Percentiles rank a stretch among this genome's conserved stretches.
phyloP scores from a whole-genome alignment of 2,888 invertebrate genomes.

The Trachelus iudaicus region DNA sequence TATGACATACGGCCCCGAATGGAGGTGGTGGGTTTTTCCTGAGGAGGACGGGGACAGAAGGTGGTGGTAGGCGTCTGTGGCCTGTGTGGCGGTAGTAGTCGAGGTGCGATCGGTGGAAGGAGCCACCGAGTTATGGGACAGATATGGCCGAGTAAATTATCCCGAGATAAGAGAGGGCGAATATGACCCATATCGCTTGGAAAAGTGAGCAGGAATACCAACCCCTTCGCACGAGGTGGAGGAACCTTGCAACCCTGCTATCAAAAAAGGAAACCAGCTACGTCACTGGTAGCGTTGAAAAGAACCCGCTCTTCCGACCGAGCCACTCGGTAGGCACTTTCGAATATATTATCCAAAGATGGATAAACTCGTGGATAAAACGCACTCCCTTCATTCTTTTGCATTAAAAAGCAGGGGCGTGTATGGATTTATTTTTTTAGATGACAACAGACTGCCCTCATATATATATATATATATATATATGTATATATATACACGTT shows the following conservation, averaged over 20 bases:
- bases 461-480: no score
- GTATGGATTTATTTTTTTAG: neutral
- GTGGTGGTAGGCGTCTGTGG: neutral
- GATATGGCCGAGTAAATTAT: slow-evolving; percentile 24
- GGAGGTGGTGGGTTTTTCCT: slow-evolving; percentile 1
- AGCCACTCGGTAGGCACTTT: neutral
- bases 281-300: neutral
- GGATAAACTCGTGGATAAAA: neutral
- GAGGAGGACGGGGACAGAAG: slow-evolving; percentile 1
- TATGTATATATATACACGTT: neutral
- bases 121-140: slow-evolving; percentile 20
- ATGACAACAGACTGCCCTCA: neutral
- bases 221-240: neutral
- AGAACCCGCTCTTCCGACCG: neutral
- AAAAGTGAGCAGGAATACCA: slow-evolving; percentile 1
- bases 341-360: neutral
- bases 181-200: slow-evolving; percentile 18
- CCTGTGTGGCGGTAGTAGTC: neutral
- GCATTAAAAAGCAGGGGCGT: neutral
- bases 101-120: slow-evolving; percentile 3
- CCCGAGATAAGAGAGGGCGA: slow-evolving; percentile 20
- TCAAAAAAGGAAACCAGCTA: neutral
- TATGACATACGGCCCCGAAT: slow-evolving; percentile 14
- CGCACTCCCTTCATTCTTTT: neutral
- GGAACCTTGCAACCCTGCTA: neutral